phyloP scores from a whole-genome alignment of 2,888 invertebrate genomes.

The Fragum whitleyi region DNA sequence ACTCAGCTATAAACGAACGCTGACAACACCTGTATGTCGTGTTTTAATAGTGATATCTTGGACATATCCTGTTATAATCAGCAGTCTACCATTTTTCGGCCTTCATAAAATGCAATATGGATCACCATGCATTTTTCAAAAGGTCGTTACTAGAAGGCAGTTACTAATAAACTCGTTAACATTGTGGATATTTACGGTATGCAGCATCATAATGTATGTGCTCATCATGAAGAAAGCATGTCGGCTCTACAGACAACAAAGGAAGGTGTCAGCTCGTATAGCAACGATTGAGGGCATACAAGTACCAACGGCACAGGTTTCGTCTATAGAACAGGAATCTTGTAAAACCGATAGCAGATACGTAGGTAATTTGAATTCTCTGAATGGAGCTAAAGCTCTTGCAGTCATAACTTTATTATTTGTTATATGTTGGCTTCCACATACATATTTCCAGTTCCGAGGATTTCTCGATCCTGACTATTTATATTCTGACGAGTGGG shows the following conservation, averaged over 20 bases:
- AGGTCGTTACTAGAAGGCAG: conserved; percentile 33
- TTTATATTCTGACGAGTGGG: conserved; percentile 34
- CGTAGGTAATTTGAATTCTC: conserved; percentile 15
- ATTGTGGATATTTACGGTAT: conserved; percentile 44
- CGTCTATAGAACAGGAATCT: not conserved
- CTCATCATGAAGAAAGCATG: conserved; percentile 56
- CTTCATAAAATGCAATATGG: conserved; percentile 17
- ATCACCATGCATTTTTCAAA: conserved; percentile 47
- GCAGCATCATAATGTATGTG: conserved; percentile 58
- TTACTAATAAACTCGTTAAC: conserved; percentile 45
- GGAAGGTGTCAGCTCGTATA: not conserved
- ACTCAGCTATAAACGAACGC: conserved; percentile 42
- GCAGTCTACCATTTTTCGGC: conserved; percentile 46
- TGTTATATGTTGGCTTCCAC: conserved; percentile 62
- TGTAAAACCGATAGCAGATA: not conserved
- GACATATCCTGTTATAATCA: conserved; percentile 43
- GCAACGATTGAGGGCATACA: not conserved
- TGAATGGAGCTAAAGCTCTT: conserved; percentile 56
- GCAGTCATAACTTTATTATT: conserved; percentile 59
- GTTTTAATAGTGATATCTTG: conserved; percentile 45
- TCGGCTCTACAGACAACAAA: conserved; percentile 35
- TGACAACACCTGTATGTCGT: conserved; percentile 38
- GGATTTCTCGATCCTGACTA: conserved; percentile 33
- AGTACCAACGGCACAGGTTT: not conserved
- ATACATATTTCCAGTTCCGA: conserved; percentile 60